Evolutionary conservation across 2,888 invertebrate species (phyloP), one percentile per base, ranked within the genome.

Genomic region (Unio delphinus): DNA sequence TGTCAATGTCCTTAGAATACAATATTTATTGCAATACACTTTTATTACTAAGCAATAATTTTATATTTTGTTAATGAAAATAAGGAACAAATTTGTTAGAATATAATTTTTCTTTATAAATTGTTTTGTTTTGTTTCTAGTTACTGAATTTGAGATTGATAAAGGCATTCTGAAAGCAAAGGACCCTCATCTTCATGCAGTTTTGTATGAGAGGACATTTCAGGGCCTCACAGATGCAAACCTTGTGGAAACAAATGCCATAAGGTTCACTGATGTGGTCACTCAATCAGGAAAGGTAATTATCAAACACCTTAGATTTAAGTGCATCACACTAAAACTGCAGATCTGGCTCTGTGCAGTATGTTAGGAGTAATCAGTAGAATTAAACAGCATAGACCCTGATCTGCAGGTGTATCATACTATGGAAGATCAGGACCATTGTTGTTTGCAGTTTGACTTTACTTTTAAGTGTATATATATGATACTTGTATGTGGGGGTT

Each of bases 71-170:
- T n/a, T 45, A 11, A 20, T 23, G 61, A 30, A 30, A 30, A 20
- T 23, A 30, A 28, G 23, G 61, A 17, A 30, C 26, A 26, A 30
- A 28, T 61, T 15, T 7, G 6, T 28, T 61, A 8, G 2, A 15
- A 26, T 26, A 26, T 28, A 11, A 17, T 11, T 30, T 28, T 17
- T 11, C 17, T 18, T 63, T 7, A 30, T 4, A 23, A 18, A 55
- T 63, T n/a, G 11, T 20, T 67, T 56, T 64, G 18, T 61, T 17
- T 2, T 55, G 26, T 28, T 78, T 78, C 15, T 75, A 88, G 88
- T 88, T 59, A 88, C 88, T 23, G 87, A 87, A 65, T 78, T 78
- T 64, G 88, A 88, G 72, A 83, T 86, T 26, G 66, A 80, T 54
- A 80, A 80, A 56, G 88, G 87, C 3, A 79, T 88, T 26, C 65